Evolutionary conservation across 1,140 invertebrate species (phyloP).

Genomic region (Drosophila triauraria): DNA sequence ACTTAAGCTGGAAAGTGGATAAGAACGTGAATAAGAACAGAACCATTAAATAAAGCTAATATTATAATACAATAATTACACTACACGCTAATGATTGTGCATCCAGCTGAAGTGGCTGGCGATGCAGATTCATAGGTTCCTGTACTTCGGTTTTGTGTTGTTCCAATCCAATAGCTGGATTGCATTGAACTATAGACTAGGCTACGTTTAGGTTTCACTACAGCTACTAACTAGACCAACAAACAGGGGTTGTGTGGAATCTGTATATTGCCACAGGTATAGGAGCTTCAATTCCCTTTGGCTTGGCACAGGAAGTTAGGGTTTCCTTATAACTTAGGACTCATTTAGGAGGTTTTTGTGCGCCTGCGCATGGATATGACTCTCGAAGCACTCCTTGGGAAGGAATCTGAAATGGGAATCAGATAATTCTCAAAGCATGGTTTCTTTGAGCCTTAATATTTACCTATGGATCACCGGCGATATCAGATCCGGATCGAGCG

Average conservation of each 20-base stretch:
- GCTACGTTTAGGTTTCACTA: slow-evolving; percentile 35
- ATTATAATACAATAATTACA: slow-evolving; percentile 52
- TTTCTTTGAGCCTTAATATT: no score
- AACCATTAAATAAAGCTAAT: slow-evolving; percentile 51
- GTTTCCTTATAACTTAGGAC: slow-evolving; percentile 6
- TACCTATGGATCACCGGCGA: slow-evolving; percentile 87
- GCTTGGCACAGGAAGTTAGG: slow-evolving; percentile 16
- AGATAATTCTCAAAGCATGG: background rate
- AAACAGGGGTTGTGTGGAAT: slow-evolving; percentile 33
- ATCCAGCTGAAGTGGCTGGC: slow-evolving; percentile 3
- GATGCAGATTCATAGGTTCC: slow-evolving; percentile 73
- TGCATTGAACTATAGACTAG: slow-evolving; percentile 54
- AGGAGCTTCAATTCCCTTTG: slow-evolving; percentile 17
- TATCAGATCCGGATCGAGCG: slow-evolving; percentile 87
- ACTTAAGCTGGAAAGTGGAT: slow-evolving; percentile 25
- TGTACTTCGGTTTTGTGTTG: slow-evolving; percentile 59
- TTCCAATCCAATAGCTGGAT: slow-evolving; percentile 27
- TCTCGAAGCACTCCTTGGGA: slow-evolving; percentile 76
- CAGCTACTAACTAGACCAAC: slow-evolving; percentile 38
- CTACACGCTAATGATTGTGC: slow-evolving; percentile 37
- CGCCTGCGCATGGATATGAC: slow-evolving; percentile 46
- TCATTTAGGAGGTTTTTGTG: slow-evolving; percentile 57
- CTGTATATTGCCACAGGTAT: slow-evolving; percentile 12
- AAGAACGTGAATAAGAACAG: slow-evolving; percentile 14
- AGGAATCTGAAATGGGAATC: slow-evolving; percentile 55